Percentiles rank a stretch among this genome's conserved stretches.
These are phyloP conservation scores for Calephelis nemesis DNA, from an alignment of 1,140 invertebrate species.

Conservation along the genomic window DNA sequence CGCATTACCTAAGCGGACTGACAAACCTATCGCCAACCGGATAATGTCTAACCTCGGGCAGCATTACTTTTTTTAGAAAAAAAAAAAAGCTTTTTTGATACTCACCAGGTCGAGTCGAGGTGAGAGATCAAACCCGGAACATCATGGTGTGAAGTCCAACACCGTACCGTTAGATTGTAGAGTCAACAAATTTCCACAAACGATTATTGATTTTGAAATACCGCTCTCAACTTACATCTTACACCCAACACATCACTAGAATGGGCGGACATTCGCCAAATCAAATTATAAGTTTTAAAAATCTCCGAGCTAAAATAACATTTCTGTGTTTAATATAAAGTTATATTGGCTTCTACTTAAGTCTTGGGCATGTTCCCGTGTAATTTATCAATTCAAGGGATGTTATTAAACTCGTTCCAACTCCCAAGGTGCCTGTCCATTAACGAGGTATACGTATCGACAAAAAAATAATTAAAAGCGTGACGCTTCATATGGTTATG, in stretches of 20 bases:
- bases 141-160: no score
- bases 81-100: no score
- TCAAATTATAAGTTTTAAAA: slow-evolving; percentile 17
- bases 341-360: slow-evolving; percentile 33
- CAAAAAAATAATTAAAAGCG: slow-evolving; percentile 25
- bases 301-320: slow-evolving; percentile 12
- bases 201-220: background rate
- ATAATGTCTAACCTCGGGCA: no score
- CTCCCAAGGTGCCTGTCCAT: slow-evolving; percentile 17
- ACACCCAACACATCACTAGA: background rate
- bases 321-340: slow-evolving; percentile 18
- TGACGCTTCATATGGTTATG: slow-evolving; percentile 5
- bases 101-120: no score
- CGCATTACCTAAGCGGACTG: no score
- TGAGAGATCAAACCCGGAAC: no score
- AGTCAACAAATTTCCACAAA: no score
- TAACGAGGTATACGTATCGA: slow-evolving; percentile 5
- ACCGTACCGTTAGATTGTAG: no score
- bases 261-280: slow-evolving; percentile 18
- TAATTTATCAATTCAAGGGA: slow-evolving; percentile 17
- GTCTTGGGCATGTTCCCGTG: slow-evolving; percentile 18
- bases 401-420: slow-evolving; percentile 15
- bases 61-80: no score
- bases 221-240: background rate
- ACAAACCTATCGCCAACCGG: no score